A percentile compares a stretch with the other conserved stretches of the same genome.
Conservation (phyloP, 2,797 vertebrate genomes). For the Anas bernieri region DNA sequence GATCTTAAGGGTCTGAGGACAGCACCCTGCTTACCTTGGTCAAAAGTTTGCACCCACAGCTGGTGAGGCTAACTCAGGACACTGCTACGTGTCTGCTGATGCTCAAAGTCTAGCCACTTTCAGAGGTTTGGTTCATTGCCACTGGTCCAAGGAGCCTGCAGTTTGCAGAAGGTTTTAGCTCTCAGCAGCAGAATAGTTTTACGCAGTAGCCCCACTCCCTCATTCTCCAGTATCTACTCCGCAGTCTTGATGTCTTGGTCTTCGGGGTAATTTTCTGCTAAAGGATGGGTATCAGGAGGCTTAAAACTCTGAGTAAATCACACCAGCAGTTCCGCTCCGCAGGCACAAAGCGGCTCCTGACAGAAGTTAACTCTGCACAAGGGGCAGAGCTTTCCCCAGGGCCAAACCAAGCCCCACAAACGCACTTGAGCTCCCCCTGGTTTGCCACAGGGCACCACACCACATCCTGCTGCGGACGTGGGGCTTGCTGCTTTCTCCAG, state of each 20-base stretch:
- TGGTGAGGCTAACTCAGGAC: background rate
- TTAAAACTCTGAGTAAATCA: background rate
- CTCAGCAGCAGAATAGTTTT: background rate
- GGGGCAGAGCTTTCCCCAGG: background rate
- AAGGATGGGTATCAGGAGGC: background rate
- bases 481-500: background rate
- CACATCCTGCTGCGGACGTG: rapidly evolving
- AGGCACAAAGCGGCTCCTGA: background rate
- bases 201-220: background rate
- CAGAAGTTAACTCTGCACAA: background rate
- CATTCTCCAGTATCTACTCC: background rate
- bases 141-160: background rate
- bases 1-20: background rate
- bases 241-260: background rate
- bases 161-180: background rate
- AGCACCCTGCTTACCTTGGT: background rate
- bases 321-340: background rate
- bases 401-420: background rate
- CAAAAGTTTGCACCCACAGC: background rate
- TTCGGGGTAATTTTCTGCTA: background rate
- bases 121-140: too few relatives aligned
- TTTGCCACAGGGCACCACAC: background rate
- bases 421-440: background rate
- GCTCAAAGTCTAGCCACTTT: background rate
- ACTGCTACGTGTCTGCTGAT: background rate